Base-by-base conservation (phyloP, 2,888 invertebrate species). In the Drosophila mimica region DNA sequence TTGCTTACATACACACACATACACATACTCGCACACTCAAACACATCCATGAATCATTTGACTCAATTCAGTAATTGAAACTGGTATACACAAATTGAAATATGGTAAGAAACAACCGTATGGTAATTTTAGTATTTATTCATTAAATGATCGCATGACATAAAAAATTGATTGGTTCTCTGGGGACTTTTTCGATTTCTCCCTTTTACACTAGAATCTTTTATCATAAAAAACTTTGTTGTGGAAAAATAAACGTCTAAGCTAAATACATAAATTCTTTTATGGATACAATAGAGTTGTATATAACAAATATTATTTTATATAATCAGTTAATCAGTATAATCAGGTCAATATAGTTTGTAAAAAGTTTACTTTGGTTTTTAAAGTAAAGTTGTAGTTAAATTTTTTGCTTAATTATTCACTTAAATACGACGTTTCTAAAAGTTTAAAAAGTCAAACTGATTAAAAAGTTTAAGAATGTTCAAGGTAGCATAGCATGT, bases 21-120 rank as follows among this genome's bases (percentile, higher is more conserved):
- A 33, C 7, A 43, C 28, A 33, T 11, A 43, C 25, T 25, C 2
- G 2, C 31, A 33, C 31, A 40, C 30, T 2, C 46, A 46, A 11
- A 34, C 25, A 63, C 40, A 53, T 31, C 34, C 34, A 28, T 52
- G 36, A 60, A 54, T 66, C 61, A 63, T 48, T 78, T 60, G 28
- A 57, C 53, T 70, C 60, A 61, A 75, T 76, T 65, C 58, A 75
- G 62, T 62, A 70, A 70, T 61, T 79, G 54, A 46, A 57, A 52
- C 54, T 53, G 38, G 34, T 30, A 38, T 33, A 28, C 30, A 46
- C 25, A 54, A 72, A 72, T 76, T 76, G 52, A 61, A 72, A 53
- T 69, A 62, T 30, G 51, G 43, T 51, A 65, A 51, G 43, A 56
- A 38, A 51, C 36, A 34, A 46, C 36, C 60, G 48, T 40, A 58